These are phyloP conservation scores for Calliopum simillimum DNA, from an alignment of 2,888 invertebrate genomes.

Conservation along the genomic window DNA sequence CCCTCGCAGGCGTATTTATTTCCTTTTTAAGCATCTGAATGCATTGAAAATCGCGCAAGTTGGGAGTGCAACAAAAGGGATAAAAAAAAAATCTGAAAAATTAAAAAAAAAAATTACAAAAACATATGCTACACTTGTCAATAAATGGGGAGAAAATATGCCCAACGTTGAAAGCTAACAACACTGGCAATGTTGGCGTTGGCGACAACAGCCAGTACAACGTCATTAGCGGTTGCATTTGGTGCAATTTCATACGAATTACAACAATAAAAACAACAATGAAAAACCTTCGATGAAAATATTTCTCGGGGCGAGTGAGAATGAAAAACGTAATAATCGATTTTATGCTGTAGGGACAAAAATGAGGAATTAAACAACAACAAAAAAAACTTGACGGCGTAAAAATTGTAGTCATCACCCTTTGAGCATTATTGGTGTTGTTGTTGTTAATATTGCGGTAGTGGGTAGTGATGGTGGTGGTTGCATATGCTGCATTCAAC, in stretches of 20 bases:
- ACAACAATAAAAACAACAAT: neutral
- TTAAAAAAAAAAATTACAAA: neutral
- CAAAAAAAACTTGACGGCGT: neutral
- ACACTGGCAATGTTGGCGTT: neutral
- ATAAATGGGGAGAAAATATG: neutral
- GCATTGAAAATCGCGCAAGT: slow-evolving; percentile 1
- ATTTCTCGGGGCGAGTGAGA: too few species aligned
- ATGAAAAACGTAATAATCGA: slow-evolving; percentile 3
- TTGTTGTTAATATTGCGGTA: neutral
- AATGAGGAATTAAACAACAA: neutral
- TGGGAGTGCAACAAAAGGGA: too few species aligned
- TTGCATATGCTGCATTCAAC: slow-evolving; percentile 37
- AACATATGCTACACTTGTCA: slow-evolving; percentile 5
- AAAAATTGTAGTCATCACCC: neutral
- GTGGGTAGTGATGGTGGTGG: slow-evolving; percentile 30
- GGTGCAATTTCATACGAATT: slow-evolving; percentile 12
- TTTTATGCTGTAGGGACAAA: slow-evolving; percentile 4
- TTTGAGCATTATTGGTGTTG: neutral
- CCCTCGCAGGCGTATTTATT: too few species aligned
- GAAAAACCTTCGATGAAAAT: neutral
- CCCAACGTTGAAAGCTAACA: neutral
- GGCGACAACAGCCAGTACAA: neutral
- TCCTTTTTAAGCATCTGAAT: neutral
- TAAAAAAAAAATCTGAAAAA: too few species aligned
- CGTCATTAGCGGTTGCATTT: slow-evolving; percentile 10